Conservation (phyloP, 1,140 invertebrate species). For the Lepidostoma basale region DNA sequence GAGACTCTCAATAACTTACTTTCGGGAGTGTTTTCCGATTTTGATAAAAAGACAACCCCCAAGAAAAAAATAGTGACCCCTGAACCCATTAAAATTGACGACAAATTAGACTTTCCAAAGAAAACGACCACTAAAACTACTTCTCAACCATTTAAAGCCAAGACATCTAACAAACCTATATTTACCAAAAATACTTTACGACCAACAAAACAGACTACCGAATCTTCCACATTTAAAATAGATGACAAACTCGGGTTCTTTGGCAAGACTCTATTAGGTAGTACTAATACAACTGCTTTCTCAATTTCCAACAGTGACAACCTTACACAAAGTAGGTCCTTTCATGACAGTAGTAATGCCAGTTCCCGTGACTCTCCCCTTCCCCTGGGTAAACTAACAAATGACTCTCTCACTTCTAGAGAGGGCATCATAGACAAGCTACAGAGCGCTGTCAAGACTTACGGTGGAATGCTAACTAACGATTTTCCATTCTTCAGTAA, state of each 20-base stretch:
- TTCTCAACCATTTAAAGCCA: constrained; percentile 40
- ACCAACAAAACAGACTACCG: constrained; percentile 44
- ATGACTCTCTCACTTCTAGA: not conserved
- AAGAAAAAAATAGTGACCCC: constrained; percentile 42
- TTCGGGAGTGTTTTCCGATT: constrained; percentile 38
- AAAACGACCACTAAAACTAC: constrained; percentile 39
- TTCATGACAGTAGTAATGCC: not conserved
- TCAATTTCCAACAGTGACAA: not conserved
- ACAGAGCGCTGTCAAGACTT: constrained; percentile 35
- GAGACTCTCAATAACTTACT: constrained; percentile 26
- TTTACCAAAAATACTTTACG: constrained; percentile 33
- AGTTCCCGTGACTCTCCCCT: not conserved
- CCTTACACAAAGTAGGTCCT: constrained; percentile 11
- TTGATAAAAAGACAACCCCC: constrained; percentile 46
- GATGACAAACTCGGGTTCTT: constrained; percentile 63
- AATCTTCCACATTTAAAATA: constrained; percentile 48
- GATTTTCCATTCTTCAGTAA: constrained; percentile 38
- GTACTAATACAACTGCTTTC: not conserved
- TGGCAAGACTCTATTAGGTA: constrained; percentile 1
- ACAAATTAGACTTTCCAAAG: constrained; percentile 41
- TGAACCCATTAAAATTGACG: constrained; percentile 30
- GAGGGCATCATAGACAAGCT: constrained; percentile 1
- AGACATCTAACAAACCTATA: constrained; percentile 28
- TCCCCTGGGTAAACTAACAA: not conserved
- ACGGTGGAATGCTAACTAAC: constrained; percentile 32